Evolutionary conservation across 2,888 invertebrate species (phyloP).

Genomic region (Caradrina kadenii): DNA sequence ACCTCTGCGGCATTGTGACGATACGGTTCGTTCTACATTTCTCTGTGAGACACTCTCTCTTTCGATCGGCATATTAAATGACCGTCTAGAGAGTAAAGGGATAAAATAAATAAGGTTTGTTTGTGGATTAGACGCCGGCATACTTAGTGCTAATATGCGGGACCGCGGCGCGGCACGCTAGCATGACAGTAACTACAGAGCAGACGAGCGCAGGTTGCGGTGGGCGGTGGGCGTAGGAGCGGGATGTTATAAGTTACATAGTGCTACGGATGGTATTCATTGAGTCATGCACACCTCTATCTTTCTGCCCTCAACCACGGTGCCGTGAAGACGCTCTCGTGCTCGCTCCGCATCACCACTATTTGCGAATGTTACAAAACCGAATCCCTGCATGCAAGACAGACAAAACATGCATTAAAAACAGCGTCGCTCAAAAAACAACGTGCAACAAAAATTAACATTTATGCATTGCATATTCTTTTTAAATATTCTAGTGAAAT

Average conservation of each 20-base stretch:
- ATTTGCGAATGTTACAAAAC: conserved; percentile 99
- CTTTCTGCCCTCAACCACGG: conserved; percentile 99
- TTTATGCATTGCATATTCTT: conserved; percentile 91
- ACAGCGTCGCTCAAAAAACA: conserved; percentile 94
- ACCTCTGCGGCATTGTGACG: conserved; percentile 89
- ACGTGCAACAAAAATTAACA: conserved; percentile 94
- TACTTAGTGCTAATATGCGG: conserved; percentile 86
- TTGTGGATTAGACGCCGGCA: conserved; percentile 86
- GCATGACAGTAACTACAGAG: conserved; percentile 90
- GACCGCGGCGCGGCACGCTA: conserved; percentile 78
- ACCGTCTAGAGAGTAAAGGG: conserved; percentile 93
- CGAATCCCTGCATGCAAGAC: conserved; percentile 99
- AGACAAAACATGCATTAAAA: conserved; percentile 98
- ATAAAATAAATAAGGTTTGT: conserved; percentile 91
- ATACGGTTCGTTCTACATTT: conserved; percentile 90
- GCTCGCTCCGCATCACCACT: conserved; percentile 99
- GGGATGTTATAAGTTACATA: conserved; percentile 92
- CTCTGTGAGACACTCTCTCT: conserved; percentile 90
- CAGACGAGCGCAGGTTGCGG: conserved; percentile 90
- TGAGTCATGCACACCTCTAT: conserved; percentile 99
- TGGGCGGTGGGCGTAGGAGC: conserved; percentile 90
- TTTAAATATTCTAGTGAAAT: conserved; percentile 88
- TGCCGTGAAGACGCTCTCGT: conserved; percentile 99
- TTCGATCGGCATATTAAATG: conserved; percentile 92
- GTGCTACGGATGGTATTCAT: conserved; percentile 92